Base-by-base conservation (phyloP, 2,888 invertebrate genomes). In the Eustalomyia histrio region DNA sequence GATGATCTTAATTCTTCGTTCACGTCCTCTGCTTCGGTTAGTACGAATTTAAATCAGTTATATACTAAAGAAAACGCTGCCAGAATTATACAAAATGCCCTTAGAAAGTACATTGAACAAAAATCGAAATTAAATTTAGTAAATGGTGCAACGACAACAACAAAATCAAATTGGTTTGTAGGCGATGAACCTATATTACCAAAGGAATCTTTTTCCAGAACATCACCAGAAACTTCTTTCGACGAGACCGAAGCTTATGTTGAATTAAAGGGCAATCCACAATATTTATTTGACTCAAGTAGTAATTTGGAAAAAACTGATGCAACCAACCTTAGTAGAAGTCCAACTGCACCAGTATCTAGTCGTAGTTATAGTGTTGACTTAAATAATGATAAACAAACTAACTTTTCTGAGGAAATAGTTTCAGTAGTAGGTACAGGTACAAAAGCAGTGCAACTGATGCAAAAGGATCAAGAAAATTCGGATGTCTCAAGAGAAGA, bases 151-250 rank as follows among this genome's bases (percentile, higher is more conserved):
- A 9, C 8, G 5, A 83, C 12, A 2, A 39, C 12, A 12, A 12
- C 29, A 29, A 29, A 29, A 29, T 29, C 29, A 29, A 80, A 79
- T 47, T 85, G 85, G 86, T 85, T 82, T 67, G 84, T 85, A 12
- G 84, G 85, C 10, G 76, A 84, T 52, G 84, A 84, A 24, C 84
- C 83, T 7, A 86, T 86, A 57, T 35, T 80, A 64, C 60, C 84
- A 21, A 76, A 83, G 9, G 39, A 63, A 16, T 47, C 53, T 16
- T 16, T 60, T 8, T 33, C 17, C 18, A 67, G 61, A 47, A 47
- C 58, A 18, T 35, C 21, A 52, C 63, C 76, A 76, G 75, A 76
- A 68, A 76, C 60, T 72, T 50, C 67, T 80, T 75, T 72, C 50
- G 75, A 76, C 61, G 71, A 72, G 72, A 80, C 67, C 57, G 72